A percentile compares a stretch with the other conserved stretches of the same genome.
Evolutionary conservation across 2,888 invertebrate genomes (phyloP).

Genomic region (Tyria jacobaeae): DNA sequence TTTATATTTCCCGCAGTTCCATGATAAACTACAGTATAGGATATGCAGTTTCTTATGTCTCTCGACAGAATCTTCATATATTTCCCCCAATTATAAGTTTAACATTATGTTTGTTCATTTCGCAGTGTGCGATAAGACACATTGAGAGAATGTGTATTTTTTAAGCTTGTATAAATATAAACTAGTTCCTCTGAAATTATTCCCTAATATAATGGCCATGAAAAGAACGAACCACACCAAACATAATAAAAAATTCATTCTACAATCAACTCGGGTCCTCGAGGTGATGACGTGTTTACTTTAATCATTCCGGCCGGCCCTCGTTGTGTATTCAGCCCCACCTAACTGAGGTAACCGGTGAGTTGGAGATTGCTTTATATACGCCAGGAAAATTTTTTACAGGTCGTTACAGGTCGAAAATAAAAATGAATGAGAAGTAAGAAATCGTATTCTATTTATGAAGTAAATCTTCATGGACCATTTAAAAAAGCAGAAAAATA

Average conservation of each 20-base stretch:
- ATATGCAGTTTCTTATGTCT: too few species aligned
- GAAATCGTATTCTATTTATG: conserved; percentile 10
- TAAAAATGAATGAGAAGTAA: neutral
- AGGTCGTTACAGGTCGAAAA: neutral
- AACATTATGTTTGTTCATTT: too few species aligned
- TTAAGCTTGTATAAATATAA: neutral
- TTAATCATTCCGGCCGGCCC: conserved; percentile 57
- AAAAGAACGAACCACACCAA: conserved; percentile 40
- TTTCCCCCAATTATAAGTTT: too few species aligned
- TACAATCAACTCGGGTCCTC: conserved; percentile 55
- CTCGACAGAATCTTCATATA: too few species aligned
- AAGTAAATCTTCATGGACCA: conserved; percentile 1
- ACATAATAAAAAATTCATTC: conserved; percentile 59
- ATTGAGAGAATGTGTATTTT: too few species aligned
- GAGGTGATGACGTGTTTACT: conserved; percentile 58
- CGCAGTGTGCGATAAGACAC: too few species aligned
- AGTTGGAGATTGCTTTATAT: conserved; percentile 50
- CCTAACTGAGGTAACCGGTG: conserved; percentile 34
- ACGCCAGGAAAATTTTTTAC: conserved; percentile 30
- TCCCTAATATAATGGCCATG: conserved; percentile 24
- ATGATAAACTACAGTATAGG: too few species aligned
- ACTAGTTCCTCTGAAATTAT: conserved; percentile 12
- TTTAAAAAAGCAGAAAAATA: neutral
- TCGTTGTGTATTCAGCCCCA: conserved; percentile 58
- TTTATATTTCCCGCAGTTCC: too few species aligned